Evolutionary conservation across 2,797 vertebrate genomes (phyloP).

Genomic region (Myiotriccus ornatus): DNA sequence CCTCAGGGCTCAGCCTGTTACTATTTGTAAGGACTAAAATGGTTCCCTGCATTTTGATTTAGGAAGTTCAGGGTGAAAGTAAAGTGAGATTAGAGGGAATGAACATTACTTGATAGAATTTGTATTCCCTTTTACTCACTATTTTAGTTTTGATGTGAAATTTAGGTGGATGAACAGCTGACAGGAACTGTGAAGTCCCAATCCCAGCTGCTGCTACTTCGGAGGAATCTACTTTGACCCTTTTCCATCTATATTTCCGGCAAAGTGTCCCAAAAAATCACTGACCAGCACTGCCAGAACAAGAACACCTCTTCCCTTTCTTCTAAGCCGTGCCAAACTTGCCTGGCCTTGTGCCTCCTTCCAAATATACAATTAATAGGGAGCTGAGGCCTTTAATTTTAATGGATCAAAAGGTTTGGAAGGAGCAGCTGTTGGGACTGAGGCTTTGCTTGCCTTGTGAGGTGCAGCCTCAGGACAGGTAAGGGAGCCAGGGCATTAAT

Average conservation of each 20-base stretch:
- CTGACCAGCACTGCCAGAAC: neutral
- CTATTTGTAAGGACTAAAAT: neutral
- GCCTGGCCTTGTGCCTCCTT: neutral
- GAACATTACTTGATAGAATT: neutral
- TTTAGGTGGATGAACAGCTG: neutral
- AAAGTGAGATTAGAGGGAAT: neutral
- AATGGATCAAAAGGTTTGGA: conserved; percentile 29
- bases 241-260: accelerated
- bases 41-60: neutral
- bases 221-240: neutral
- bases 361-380: neutral
- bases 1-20: neutral
- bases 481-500: neutral
- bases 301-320: neutral
- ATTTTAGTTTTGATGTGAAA: neutral
- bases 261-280: neutral
- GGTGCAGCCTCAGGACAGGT: neutral
- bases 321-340: neutral
- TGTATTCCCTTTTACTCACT: neutral
- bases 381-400: conserved; percentile 24
- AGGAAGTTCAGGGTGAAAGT: neutral
- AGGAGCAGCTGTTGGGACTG: neutral
- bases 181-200: neutral
- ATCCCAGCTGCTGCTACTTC: neutral
- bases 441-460: neutral